Conservation (phyloP, 2,797 vertebrate species). For the Dicrostonyx torquatus region DNA sequence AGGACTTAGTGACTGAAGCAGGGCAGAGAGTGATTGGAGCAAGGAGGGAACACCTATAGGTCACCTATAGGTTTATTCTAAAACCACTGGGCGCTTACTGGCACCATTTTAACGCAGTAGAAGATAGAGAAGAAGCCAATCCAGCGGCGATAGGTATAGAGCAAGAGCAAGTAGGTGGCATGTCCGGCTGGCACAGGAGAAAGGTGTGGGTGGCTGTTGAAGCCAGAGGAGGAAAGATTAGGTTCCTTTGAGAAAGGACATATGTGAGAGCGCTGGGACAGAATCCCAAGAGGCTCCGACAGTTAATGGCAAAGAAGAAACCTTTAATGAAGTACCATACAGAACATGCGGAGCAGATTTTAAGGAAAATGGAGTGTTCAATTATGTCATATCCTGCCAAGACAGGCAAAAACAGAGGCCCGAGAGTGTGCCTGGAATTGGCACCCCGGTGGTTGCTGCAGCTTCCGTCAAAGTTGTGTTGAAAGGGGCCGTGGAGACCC, state of each 20-base stretch:
- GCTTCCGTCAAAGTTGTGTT: neutral
- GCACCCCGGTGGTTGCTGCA: neutral
- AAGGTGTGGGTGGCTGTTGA: neutral
- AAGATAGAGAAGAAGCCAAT: neutral
- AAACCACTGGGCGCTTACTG: neutral
- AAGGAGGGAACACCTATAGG: neutral
- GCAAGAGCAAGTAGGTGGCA: neutral
- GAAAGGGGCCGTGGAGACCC: neutral
- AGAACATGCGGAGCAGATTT: neutral
- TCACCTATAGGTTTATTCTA: neutral
- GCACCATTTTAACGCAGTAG: neutral
- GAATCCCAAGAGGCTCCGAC: neutral
- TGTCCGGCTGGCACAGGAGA: neutral
- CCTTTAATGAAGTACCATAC: neutral
- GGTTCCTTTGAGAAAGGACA: neutral
- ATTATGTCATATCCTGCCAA: neutral
- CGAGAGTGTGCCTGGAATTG: neutral
- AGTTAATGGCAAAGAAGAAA: neutral
- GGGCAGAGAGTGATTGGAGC: neutral
- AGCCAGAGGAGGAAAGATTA: neutral
- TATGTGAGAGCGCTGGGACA: neutral
- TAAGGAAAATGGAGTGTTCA: slow-evolving; percentile 13
- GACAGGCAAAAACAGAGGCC: neutral
- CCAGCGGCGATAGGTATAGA: neutral
- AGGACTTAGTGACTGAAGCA: neutral